phyloP scores from a whole-genome alignment of 2,113 vertebrate species.

The Henicopernis longicauda region DNA sequence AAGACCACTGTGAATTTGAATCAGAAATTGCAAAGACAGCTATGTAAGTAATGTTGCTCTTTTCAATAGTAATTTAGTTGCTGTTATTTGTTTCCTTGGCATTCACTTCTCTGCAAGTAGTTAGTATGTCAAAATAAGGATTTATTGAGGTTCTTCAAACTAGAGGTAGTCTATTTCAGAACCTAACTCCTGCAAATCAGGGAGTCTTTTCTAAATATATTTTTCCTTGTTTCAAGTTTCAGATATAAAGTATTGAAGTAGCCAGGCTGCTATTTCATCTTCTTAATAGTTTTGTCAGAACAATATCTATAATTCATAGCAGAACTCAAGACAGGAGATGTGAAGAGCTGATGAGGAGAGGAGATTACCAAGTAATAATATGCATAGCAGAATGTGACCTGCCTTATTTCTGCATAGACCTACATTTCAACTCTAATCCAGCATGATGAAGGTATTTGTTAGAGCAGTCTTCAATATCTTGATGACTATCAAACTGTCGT shows the following conservation, averaged over 20 bases:
- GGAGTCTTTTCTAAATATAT: slow-evolving; percentile 1
- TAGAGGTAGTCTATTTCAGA: neutral
- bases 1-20: neutral
- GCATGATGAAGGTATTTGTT: neutral
- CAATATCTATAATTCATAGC: slow-evolving; percentile 12
- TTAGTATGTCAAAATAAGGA: slow-evolving; percentile 22
- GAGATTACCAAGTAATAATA: neutral
- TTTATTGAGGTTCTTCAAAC: neutral
- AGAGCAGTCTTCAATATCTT: neutral
- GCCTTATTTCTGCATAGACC: neutral
- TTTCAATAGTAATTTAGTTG: neutral
- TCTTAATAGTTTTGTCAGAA: slow-evolving; percentile 48
- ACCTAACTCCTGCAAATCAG: neutral
- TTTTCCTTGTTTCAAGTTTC: slow-evolving; percentile 22
- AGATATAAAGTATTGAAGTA: neutral
- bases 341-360: neutral
- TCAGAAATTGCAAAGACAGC: slow-evolving; percentile 2
- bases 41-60: neutral
- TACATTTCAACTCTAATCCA: neutral
- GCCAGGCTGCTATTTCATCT: neutral
- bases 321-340: neutral
- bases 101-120: neutral
- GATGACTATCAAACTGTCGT: neutral
- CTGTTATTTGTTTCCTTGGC: neutral
- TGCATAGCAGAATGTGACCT: neutral